These are phyloP conservation scores for Heliothis subflexa DNA, from an alignment of 1,140 invertebrate genomes.

Conservation along the genomic window DNA sequence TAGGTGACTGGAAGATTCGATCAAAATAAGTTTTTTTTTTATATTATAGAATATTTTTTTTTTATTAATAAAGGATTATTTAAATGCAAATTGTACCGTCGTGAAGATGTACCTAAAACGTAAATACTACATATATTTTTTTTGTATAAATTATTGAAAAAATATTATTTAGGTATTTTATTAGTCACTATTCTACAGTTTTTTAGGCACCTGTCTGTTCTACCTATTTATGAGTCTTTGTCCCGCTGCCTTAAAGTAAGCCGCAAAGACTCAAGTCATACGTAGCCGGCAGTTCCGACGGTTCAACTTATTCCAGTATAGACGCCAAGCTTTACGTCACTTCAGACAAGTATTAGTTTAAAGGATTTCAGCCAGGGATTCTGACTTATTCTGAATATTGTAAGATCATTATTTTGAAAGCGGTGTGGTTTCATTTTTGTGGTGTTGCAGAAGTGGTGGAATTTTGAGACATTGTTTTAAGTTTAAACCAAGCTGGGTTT, in stretches of 20 bases:
- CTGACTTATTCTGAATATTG: conserved; percentile 28
- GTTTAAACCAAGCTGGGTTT: no score
- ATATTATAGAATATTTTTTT: no score
- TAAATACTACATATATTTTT: no score
- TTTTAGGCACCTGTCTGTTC: neutral
- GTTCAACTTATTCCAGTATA: neutral
- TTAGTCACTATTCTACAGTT: neutral
- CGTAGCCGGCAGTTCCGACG: conserved; percentile 34
- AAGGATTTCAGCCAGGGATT: conserved; percentile 15
- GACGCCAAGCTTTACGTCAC: conserved; percentile 30
- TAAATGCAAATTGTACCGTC: no score
- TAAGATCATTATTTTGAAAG: conserved; percentile 37
- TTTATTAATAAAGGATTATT: no score
- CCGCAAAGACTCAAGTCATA: conserved; percentile 41
- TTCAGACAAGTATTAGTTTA: conserved; percentile 26
- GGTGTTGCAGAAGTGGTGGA: neutral
- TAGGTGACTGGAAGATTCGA: neutral
- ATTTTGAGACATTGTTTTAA: no score
- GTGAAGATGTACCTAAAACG: no score
- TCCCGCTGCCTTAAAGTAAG: conserved; percentile 23
- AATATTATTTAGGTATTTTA: neutral
- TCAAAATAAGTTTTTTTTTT: neutral
- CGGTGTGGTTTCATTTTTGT: neutral
- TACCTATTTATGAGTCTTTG: conserved; percentile 6
- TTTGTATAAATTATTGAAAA: no score